phyloP scores from a whole-genome alignment of 2,113 vertebrate species.

The Periophthalmodon schlosseri region DNA sequence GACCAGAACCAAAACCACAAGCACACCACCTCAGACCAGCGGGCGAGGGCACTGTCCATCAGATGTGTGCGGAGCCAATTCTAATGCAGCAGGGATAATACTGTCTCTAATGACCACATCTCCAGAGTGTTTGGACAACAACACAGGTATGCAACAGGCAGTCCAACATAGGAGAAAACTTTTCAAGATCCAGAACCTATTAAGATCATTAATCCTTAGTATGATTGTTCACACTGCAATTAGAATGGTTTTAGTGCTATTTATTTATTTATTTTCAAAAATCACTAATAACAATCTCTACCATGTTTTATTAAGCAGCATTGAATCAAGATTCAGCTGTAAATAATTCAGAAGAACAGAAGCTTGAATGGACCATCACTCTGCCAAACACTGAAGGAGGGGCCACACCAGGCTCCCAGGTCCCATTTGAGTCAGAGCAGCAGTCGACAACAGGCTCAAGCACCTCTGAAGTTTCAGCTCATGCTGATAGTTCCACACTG shows the following conservation, averaged over 20 bases:
- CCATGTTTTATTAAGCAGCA: slow-evolving; percentile 14
- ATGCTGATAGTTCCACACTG: slow-evolving; percentile 49
- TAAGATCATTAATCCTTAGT: too few species aligned
- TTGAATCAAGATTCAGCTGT: slow-evolving; percentile 4
- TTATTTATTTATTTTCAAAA: too few species aligned
- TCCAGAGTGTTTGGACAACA: slow-evolving; percentile 35
- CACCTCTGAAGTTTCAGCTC: slow-evolving; percentile 7
- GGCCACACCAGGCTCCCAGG: background rate
- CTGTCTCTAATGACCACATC: slow-evolving; percentile 17
- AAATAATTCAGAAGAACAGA: background rate
- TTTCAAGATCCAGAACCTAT: background rate
- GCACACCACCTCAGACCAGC: slow-evolving; percentile 3
- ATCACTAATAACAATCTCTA: background rate
- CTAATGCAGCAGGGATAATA: slow-evolving; percentile 13
- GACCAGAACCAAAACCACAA: slow-evolving; percentile 4
- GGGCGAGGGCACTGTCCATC: slow-evolving; percentile 45
- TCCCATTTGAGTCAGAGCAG: background rate
- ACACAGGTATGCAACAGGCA: slow-evolving; percentile 33
- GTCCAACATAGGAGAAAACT: background rate
- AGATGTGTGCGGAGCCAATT: slow-evolving; percentile 1
- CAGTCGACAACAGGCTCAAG: background rate
- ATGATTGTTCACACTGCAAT: too few species aligned
- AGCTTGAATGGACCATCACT: slow-evolving; percentile 35
- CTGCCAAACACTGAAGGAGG: background rate
- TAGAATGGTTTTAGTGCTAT: too few species aligned